Percentiles rank a stretch among this genome's conserved stretches.
phyloP scores from a whole-genome alignment of 2,888 invertebrate genomes.

The Tinea semifulvella region DNA sequence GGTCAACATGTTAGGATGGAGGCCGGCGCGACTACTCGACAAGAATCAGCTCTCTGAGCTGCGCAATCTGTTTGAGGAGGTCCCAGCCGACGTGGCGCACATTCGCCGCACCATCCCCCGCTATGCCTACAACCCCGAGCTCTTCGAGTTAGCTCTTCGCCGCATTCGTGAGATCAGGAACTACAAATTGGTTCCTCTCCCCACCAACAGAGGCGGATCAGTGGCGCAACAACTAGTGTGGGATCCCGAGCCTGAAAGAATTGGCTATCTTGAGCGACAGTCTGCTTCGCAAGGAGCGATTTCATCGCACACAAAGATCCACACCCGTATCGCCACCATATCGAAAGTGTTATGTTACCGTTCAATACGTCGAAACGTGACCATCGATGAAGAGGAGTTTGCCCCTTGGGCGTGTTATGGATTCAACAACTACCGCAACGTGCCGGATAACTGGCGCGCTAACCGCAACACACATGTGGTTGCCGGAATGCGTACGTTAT shows the following conservation, averaged over 20 bases:
- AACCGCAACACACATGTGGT: background rate
- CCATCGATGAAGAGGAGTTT: background rate
- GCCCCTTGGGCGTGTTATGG: background rate
- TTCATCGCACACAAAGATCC: background rate
- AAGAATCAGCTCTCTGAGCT: conserved; percentile 6
- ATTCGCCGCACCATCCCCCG: background rate
- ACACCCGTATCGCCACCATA: background rate
- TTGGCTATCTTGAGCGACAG: background rate
- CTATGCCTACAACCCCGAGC: background rate
- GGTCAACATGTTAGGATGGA: background rate
- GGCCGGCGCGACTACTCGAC: background rate
- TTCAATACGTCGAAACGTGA: too few species aligned
- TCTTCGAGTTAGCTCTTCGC: conserved; percentile 4
- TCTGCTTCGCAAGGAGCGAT: background rate
- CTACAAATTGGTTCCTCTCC: background rate
- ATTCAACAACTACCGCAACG: background rate
- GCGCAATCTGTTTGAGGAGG: background rate
- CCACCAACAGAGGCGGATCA: conserved; percentile 1
- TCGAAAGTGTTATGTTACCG: background rate
- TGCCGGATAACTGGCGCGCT: background rate
- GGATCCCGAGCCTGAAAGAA: background rate
- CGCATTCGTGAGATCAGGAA: conserved; percentile 4
- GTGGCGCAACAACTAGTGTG: background rate
- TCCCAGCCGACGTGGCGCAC: background rate
- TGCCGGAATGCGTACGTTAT: background rate